Evolutionary conservation across 30 jellyfish, hydroid and myxozoan genomes (phyloP), one percentile per base, ranked within the genome.

Genomic region (Hydractinia echinata): DNA sequence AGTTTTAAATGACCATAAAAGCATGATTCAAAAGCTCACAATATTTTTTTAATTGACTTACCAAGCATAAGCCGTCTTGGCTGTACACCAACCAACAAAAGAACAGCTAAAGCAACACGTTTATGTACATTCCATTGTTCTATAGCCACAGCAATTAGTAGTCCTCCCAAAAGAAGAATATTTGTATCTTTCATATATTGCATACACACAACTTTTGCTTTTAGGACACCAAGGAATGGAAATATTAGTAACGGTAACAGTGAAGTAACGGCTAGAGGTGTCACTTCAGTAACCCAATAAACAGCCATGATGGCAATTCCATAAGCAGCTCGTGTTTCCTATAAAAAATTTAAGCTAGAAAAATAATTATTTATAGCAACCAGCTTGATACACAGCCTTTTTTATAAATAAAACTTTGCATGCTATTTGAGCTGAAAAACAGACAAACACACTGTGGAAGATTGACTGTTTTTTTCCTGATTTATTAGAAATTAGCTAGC

Each of bases 51-150:
- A 67, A 15, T 52, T 10, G 10, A 52, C 73, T 80, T 80, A 80
- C 87, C 87, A 30, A 80, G 87, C 87, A 80, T 80, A 48, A 80
- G 95, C 95, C 99, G 81, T 79, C 99, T 84, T 14, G 99, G 99
- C 81, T 88, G 97, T 54, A 96, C 96, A 53, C 99, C 99, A 69
- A 94, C 90, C 14, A 88, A 70, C 49, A 94, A 79, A 55, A 94
- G 81, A 21, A 94, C 96, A 60, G 80, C 77, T 73, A 94, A 79
- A 19, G 99, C 95, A 58, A 94, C 89, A 66, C 99, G 76, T 76
- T 94, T 94, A 73, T 94, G 99, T 1, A 94, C 99, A 88, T 94
- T 94, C 99, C 97, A 94, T 66, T 81, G 82, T 60, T 94, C 99
- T 16, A 94, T 94, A 14, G 99, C 99, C 51, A 94, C 95, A 18